Base-by-base conservation (phyloP, 37 sponge, comb jelly and placozoan species). In the Ephydatia muelleri region DNA sequence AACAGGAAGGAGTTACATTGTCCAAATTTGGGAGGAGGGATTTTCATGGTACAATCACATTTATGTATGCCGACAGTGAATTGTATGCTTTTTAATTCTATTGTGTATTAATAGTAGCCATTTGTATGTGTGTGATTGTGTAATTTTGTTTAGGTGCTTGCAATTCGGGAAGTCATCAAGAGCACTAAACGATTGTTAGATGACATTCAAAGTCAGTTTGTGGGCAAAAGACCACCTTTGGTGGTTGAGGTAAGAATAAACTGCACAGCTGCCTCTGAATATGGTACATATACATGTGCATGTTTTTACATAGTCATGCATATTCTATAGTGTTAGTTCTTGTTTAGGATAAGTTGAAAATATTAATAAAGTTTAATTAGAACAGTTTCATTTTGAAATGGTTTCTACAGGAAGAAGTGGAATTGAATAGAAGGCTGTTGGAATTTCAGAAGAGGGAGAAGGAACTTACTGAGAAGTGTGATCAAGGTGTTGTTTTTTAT, bases 371-470 rank as follows among this genome's bases (percentile, higher is more conserved):
- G n/a, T n/a, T n/a, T n/a, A n/a, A n/a, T n/a, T n/a, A n/a, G n/a
- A n/a, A n/a, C n/a, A n/a, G n/a, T n/a, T n/a, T n/a, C n/a, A n/a
- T n/a, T n/a, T 28, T 33, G 23, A 6, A 5, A 34, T 73, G 5
- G 11, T 28, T 33, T 33, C 49, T 69, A 12, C 37, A 87, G 83
- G 89, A 88, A 33, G 89, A 83, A 40, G 32, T 68, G 57, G 89
- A 83, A 8, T 79, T 88, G 3, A 47, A 79, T 28, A 66, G 31
- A 30, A 57, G 84, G 25, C 80, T 88, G n/a, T 79, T 75, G 29
- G 89, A 88, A 35, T 67, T 83, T 0, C 26, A 76, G 39, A 49
- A 57, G 78, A 83, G 80, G 72, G 89, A 88, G 84, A 88, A 49
- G 32, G 37, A 35, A n/a, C 76, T 88, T 4, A 38, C 68, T 21